phyloP scores from a whole-genome alignment of 2,888 invertebrate genomes.

The Coenonympha arcania region DNA sequence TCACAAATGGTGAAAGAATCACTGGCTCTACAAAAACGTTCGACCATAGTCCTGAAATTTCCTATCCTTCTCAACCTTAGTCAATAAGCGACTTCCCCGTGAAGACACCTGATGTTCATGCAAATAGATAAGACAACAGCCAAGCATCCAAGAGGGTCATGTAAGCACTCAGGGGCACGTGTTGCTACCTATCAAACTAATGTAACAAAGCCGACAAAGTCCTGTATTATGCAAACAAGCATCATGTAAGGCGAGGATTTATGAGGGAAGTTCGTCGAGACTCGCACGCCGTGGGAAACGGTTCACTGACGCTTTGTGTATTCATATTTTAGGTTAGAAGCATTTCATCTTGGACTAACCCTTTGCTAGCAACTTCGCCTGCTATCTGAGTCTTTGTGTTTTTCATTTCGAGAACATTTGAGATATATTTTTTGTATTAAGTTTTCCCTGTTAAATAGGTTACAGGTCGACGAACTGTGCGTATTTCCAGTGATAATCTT shows the following conservation, averaged over 20 bases:
- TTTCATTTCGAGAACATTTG: too few relatives aligned
- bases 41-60: not conserved
- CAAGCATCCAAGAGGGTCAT: constrained; percentile 26
- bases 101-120: not conserved
- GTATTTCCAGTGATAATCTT: too few relatives aligned
- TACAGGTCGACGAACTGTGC: too few relatives aligned
- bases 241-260: constrained; percentile 73
- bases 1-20: too few relatives aligned
- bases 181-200: constrained; percentile 61
- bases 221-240: constrained; percentile 74
- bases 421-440: too few relatives aligned
- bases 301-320: constrained; percentile 59
- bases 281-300: constrained; percentile 53
- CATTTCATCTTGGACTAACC: constrained; percentile 6
- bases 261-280: constrained; percentile 68
- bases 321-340: constrained; percentile 53
- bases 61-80: too few relatives aligned
- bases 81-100: not conserved
- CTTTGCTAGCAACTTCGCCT: not conserved
- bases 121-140: constrained; percentile 7
- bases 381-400: not conserved
- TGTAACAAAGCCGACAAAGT: constrained; percentile 65
- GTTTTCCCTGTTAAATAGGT: too few relatives aligned
- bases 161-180: constrained; percentile 35
- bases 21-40: too few relatives aligned